Percentiles rank a stretch among this genome's conserved stretches.
Evolutionary conservation across 2,113 vertebrate genomes (phyloP).

Genomic region (Forbesichthys agassizii): DNA sequence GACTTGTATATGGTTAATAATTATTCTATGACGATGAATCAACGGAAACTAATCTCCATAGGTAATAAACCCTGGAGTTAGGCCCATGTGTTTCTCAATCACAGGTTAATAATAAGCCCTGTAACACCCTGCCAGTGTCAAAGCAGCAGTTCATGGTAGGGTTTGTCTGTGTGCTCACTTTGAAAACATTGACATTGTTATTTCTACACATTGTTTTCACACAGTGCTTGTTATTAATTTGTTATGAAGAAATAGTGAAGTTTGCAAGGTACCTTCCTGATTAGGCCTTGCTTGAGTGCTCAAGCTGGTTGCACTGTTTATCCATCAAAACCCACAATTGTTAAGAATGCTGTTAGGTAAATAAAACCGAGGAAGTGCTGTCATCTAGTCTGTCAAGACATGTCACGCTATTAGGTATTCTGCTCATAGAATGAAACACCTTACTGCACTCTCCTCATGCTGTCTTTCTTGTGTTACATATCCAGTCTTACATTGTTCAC

Average conservation of each 20-base stretch:
- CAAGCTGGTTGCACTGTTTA: background rate
- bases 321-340: slow-evolving; percentile 32
- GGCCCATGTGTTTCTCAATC: slow-evolving; percentile 56
- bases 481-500: no score
- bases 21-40: slow-evolving; percentile 29
- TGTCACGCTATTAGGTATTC: slow-evolving; percentile 12
- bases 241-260: background rate
- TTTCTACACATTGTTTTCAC: no score
- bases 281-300: background rate
- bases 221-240: background rate
- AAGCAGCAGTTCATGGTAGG: slow-evolving; percentile 12
- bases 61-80: slow-evolving; percentile 31
- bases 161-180: background rate
- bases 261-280: slow-evolving; percentile 1
- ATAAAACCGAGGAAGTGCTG: slow-evolving; percentile 48
- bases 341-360: slow-evolving; percentile 43
- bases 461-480: background rate
- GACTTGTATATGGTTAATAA: slow-evolving; percentile 47
- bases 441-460: background rate
- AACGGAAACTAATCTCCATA: background rate
- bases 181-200: background rate
- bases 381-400: slow-evolving; percentile 40
- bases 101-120: slow-evolving; percentile 69
- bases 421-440: slow-evolving; percentile 1
- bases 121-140: slow-evolving; percentile 32